A percentile compares a stretch with the other conserved stretches of the same genome.
Evolutionary conservation across 2,797 vertebrate species (phyloP).

Genomic region (Neopelma chrysocephalum): DNA sequence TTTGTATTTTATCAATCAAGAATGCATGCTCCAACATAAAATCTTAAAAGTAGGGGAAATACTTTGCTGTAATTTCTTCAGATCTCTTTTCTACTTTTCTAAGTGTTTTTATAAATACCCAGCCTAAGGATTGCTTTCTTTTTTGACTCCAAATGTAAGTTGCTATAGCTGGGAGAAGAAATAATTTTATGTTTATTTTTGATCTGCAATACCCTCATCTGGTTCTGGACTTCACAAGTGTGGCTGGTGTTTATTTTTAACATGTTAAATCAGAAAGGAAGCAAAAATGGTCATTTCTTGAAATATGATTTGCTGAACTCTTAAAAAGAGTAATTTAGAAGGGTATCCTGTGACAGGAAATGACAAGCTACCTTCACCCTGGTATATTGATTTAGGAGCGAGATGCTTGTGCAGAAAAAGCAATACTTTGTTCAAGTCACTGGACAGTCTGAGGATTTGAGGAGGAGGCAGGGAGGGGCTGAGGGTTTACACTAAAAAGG

Average conservation of each 20-base stretch:
- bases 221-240: neutral
- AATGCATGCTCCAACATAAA: neutral
- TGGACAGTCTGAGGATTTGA: conserved; percentile 68
- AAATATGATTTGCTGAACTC: neutral
- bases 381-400: conserved; percentile 67
- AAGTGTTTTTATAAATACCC: neutral
- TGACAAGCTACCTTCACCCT: conserved; percentile 62
- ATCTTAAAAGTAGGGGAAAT: neutral
- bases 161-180: neutral
- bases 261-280: conserved; percentile 41
- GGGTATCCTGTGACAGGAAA: conserved; percentile 72
- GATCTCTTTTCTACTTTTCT: neutral
- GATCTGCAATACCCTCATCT: neutral
- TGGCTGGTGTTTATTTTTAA: conserved; percentile 46
- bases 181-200: neutral
- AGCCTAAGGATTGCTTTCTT: neutral
- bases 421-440: conserved; percentile 74
- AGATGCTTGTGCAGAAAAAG: conserved; percentile 69
- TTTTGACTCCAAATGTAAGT: neutral
- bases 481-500: conserved; percentile 70
- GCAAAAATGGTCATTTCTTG: conserved; percentile 39
- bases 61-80: neutral
- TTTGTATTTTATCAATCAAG: conserved; percentile 23
- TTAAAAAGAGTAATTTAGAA: conserved; percentile 46
- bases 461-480: conserved; percentile 70